Conservation (phyloP, 2,797 vertebrate species). For the Lophius americanus region DNA sequence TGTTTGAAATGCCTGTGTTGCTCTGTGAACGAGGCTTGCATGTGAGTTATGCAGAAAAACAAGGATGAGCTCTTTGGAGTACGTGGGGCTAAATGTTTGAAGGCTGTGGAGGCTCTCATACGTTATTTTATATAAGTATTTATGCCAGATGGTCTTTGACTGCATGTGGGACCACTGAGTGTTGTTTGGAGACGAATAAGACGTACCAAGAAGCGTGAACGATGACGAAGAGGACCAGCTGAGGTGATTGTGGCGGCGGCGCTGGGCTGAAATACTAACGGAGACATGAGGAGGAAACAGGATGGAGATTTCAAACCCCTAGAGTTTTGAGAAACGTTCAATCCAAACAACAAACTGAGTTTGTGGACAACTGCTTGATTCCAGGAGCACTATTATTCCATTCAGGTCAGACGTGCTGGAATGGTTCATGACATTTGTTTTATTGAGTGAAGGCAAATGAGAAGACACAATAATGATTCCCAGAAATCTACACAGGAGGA, state of each 20-base stretch:
- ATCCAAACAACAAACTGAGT: not conserved
- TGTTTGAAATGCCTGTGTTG: not conserved
- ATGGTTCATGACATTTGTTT: conserved; percentile 6
- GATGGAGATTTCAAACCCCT: conserved; percentile 1
- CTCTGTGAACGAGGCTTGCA: conserved; percentile 5
- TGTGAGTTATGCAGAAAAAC: not conserved
- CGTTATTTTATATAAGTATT: too few relatives aligned
- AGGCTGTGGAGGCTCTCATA: too few relatives aligned
- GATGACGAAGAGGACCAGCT: too few relatives aligned
- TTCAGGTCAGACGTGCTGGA: not conserved
- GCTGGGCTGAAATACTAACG: too few relatives aligned
- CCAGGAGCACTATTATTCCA: conserved; percentile 5
- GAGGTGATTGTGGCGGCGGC: too few relatives aligned
- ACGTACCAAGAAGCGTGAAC: too few relatives aligned
- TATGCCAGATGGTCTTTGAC: too few relatives aligned
- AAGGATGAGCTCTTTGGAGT: too few relatives aligned
- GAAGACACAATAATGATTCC: conserved; percentile 11
- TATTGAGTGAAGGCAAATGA: conserved; percentile 13
- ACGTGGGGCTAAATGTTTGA: too few relatives aligned
- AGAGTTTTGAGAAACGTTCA: conserved; percentile 1
- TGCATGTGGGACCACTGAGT: too few relatives aligned
- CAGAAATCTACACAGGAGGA: not conserved
- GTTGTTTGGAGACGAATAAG: too few relatives aligned
- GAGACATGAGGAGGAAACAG: not conserved
- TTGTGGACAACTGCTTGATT: not conserved